Evolutionary conservation across 2,113 vertebrate genomes (phyloP).

Genomic region (Centropristis striata): DNA sequence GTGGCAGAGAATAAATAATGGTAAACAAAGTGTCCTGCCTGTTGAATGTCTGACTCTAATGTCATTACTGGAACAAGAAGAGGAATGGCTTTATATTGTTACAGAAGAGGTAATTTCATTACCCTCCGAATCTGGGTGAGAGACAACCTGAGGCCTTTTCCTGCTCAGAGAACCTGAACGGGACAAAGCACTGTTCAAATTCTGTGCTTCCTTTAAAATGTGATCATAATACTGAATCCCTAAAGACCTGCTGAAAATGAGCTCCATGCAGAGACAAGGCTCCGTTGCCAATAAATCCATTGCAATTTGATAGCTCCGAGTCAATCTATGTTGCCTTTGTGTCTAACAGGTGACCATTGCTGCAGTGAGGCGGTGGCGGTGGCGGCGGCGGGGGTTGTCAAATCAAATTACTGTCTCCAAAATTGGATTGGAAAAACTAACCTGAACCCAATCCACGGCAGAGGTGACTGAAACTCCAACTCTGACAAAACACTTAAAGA

Average conservation of each 20-base stretch:
- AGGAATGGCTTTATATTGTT: not conserved
- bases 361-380: not conserved
- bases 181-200: not conserved
- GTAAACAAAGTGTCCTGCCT: conserved; percentile 4
- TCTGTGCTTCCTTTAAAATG: conserved; percentile 9
- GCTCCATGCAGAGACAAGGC: not conserved
- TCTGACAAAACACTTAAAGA: conserved; percentile 27
- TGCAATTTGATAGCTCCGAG: conserved; percentile 33
- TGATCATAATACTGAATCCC: not conserved
- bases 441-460: conserved; percentile 21
- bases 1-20: conserved; percentile 1
- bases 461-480: conserved; percentile 23
- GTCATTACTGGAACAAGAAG: conserved; percentile 9
- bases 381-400: conserved; percentile 12
- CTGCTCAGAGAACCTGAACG: conserved; percentile 5
- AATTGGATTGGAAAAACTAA: conserved; percentile 56
- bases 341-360: conserved; percentile 31
- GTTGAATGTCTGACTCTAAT: conserved; percentile 11
- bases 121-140: not conserved
- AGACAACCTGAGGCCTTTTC: conserved; percentile 24
- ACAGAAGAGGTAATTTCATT: conserved; percentile 25
- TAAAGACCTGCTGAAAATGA: conserved; percentile 23
- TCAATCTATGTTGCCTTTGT: conserved; percentile 19
- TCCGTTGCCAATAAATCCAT: conserved; percentile 23
- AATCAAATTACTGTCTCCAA: conserved; percentile 46